phyloP scores from a whole-genome alignment of 2,888 invertebrate genomes.

The Leptopterna dolabrata region DNA sequence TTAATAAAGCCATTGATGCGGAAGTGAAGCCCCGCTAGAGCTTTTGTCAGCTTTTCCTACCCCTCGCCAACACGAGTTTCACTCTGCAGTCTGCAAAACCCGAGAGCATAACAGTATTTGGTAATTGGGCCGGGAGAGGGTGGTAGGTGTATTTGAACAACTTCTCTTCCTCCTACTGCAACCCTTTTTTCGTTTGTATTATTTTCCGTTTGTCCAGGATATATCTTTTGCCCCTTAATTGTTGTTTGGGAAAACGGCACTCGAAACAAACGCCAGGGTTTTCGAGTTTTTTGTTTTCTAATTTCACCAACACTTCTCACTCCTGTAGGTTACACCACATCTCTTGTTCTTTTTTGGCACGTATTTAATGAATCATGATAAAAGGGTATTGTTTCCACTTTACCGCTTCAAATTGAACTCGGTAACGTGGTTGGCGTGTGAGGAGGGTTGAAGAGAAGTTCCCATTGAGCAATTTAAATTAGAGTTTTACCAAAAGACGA shows the following conservation, averaged over 20 bases:
- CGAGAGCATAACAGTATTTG: conserved; percentile 39
- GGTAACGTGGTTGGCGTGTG: not conserved
- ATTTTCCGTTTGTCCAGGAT: not conserved
- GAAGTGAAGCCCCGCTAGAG: not conserved
- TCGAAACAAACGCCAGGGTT: not conserved
- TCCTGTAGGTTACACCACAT: not conserved
- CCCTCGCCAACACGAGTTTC: not conserved
- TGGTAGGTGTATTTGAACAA: not conserved
- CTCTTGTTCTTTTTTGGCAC: not conserved
- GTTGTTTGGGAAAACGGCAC: not conserved
- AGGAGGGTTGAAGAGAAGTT: not conserved
- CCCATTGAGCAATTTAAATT: not conserved
- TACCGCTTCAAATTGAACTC: not conserved
- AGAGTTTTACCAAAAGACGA: too few relatives aligned
- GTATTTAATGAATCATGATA: conserved; percentile 27
- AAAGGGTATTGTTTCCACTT: not conserved
- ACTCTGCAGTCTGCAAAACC: not conserved
- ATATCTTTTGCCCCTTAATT: conserved; percentile 23
- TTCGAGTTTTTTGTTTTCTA: conserved; percentile 9
- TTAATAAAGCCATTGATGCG: conserved; percentile 34
- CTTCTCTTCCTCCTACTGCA: not conserved
- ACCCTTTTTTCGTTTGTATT: not conserved
- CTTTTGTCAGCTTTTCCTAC: conserved; percentile 16
- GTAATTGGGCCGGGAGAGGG: conserved; percentile 7
- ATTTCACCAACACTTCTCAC: conserved; percentile 14